These are phyloP conservation scores for Albula glossodonta DNA, from an alignment of 2,113 vertebrate species.

Conservation along the genomic window DNA sequence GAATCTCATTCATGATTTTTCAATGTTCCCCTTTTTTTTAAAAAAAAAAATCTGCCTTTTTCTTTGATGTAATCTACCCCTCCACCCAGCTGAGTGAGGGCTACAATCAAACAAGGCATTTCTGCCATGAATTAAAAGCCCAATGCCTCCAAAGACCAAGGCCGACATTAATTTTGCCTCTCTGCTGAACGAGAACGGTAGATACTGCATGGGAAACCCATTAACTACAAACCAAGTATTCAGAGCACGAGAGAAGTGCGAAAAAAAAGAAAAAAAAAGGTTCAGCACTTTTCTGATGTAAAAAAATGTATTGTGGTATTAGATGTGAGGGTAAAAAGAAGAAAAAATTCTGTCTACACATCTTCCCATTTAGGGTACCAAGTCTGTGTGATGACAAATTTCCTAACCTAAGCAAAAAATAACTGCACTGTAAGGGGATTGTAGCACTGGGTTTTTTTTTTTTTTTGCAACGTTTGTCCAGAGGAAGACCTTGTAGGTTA, in stretches of 20 bases:
- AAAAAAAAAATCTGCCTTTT: constrained; percentile 54
- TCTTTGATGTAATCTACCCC: constrained; percentile 64
- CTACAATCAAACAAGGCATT: constrained; percentile 67
- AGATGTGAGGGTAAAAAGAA: constrained; percentile 52
- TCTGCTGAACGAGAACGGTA: constrained; percentile 18
- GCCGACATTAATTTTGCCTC: constrained; percentile 55
- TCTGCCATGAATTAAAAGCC: constrained; percentile 71
- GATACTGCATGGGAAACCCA: constrained; percentile 32
- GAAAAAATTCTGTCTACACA: constrained; percentile 28
- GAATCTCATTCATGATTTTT: constrained; percentile 45
- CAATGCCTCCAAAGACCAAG: constrained; percentile 56
- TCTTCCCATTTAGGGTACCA: constrained; percentile 42
- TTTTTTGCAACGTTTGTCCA: constrained; percentile 12
- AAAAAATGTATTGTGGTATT: constrained; percentile 57
- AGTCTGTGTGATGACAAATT: constrained; percentile 32
- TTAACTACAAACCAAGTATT: constrained; percentile 69
- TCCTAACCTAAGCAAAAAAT: constrained; percentile 32
- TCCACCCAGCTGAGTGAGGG: constrained; percentile 66
- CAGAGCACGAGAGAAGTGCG: constrained; percentile 75
- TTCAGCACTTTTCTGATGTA: constrained; percentile 59
- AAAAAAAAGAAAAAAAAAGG: constrained; percentile 55
- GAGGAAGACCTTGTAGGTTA: constrained; percentile 12
- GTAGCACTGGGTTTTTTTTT: neutral
- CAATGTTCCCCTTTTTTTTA: constrained; percentile 26
- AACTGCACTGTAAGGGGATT: constrained; percentile 8